Evolutionary conservation across 2,888 invertebrate genomes (phyloP).

Genomic region (Pseudeuparius sepicola): DNA sequence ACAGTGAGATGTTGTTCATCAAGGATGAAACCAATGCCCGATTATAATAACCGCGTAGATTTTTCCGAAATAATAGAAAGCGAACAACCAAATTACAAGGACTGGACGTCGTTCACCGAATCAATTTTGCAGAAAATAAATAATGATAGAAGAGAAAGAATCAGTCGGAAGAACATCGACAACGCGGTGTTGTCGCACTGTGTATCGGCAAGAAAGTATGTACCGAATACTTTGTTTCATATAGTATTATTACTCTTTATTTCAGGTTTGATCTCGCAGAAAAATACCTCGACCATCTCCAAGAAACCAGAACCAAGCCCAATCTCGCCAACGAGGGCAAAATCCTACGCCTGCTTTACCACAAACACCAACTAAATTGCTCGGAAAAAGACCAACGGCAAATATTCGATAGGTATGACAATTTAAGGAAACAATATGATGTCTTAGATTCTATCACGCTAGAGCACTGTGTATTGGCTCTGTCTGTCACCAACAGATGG

Average conservation of each 20-base stretch:
- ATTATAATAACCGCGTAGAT: too few relatives aligned
- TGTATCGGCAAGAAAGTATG: too few relatives aligned
- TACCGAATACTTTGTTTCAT: too few relatives aligned
- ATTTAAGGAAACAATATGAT: conserved; percentile 44
- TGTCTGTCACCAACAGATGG: conserved; percentile 58
- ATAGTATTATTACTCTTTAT: conserved; percentile 1
- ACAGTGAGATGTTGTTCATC: too few relatives aligned
- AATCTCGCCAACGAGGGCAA: conserved; percentile 50
- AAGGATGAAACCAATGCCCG: too few relatives aligned
- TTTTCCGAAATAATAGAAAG: too few relatives aligned
- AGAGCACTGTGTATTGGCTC: conserved; percentile 49
- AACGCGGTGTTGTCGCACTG: too few relatives aligned
- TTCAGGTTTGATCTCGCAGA: conserved; percentile 38
- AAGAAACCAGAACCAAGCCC: conserved; percentile 39
- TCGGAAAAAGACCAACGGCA: conserved; percentile 40
- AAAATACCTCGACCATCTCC: conserved; percentile 49
- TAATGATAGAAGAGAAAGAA: too few relatives aligned
- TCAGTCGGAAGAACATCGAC: too few relatives aligned
- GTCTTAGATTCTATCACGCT: conserved; percentile 50
- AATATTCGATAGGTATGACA: conserved; percentile 40
- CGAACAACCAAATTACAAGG: too few relatives aligned
- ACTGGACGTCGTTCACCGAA: too few relatives aligned
- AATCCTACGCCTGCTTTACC: conserved; percentile 46
- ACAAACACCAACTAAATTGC: conserved; percentile 27
- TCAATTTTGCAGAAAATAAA: too few relatives aligned